phyloP scores from a whole-genome alignment of 2,113 vertebrate genomes.

The Cercopithecus mona region DNA sequence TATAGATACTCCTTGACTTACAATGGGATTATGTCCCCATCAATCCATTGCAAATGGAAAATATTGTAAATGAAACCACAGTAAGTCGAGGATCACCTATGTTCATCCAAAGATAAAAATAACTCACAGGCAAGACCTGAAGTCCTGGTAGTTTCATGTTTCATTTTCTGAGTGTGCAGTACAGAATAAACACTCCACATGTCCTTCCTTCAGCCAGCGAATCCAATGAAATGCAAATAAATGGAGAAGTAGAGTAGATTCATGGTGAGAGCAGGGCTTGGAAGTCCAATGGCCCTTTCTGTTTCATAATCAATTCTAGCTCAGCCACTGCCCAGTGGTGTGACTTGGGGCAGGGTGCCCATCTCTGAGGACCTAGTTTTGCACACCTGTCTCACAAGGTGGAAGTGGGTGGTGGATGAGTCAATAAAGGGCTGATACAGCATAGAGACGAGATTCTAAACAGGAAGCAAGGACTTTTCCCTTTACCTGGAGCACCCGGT shows the following conservation, averaged over 20 bases:
- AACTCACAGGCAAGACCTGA: neutral
- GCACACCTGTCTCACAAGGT: accelerated
- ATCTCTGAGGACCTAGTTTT: neutral
- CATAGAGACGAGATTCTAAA: neutral
- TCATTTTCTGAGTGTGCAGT: accelerated
- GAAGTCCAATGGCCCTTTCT: neutral
- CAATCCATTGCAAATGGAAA: neutral
- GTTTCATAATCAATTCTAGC: accelerated
- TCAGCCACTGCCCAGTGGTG: neutral
- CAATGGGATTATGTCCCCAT: neutral
- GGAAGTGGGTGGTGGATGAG: neutral
- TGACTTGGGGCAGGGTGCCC: neutral
- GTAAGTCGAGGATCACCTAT: neutral
- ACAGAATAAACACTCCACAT: accelerated
- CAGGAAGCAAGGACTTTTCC: neutral
- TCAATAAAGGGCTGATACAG: neutral
- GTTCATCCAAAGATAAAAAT: neutral
- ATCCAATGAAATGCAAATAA: accelerated
- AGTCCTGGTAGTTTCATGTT: accelerated
- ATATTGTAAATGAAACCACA: neutral
- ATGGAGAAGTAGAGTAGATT: neutral
- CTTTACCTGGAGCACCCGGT: no score
- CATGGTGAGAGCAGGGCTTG: accelerated
- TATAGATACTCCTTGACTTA: neutral
- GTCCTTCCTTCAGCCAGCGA: accelerated